Evolutionary conservation across 2,888 invertebrate species (phyloP).

Genomic region (Clitarchus hookeri): DNA sequence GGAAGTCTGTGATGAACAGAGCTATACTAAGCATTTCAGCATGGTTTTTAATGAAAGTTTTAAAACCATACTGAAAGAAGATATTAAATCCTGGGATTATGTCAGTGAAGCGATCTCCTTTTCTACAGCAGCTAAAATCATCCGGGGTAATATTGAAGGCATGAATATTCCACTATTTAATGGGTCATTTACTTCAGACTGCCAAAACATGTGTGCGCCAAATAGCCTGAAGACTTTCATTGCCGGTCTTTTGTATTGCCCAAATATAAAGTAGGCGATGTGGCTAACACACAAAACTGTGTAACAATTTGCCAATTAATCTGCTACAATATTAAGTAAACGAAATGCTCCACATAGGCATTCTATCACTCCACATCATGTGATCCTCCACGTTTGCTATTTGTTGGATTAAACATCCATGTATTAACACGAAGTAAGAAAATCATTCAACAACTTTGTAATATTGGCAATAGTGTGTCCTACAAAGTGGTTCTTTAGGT

Average conservation of each 20-base stretch:
- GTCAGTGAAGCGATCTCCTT: background rate
- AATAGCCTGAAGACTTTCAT: background rate
- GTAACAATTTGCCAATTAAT: background rate
- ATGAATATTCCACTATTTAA: background rate
- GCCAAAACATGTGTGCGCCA: background rate
- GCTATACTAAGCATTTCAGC: too few relatives aligned
- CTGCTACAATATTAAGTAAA: background rate
- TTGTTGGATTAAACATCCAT: background rate
- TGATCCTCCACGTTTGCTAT: background rate
- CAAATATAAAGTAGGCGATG: background rate
- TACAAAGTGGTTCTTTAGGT: background rate
- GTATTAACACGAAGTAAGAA: slow-evolving; percentile 20
- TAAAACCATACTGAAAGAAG: too few relatives aligned
- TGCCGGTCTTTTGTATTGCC: background rate
- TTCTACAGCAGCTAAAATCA: background rate
- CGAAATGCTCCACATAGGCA: background rate
- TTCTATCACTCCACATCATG: background rate
- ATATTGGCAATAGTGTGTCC: background rate
- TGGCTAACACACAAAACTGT: background rate
- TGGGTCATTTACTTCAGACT: background rate
- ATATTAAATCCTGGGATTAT: too few relatives aligned
- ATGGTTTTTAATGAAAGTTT: too few relatives aligned
- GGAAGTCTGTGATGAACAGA: too few relatives aligned
- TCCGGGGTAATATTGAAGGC: background rate
- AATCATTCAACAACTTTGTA: background rate